Percentiles rank a stretch among this genome's conserved stretches.
Evolutionary conservation across 2,888 invertebrate species (phyloP).

Genomic region (Crossocerus cetratus): DNA sequence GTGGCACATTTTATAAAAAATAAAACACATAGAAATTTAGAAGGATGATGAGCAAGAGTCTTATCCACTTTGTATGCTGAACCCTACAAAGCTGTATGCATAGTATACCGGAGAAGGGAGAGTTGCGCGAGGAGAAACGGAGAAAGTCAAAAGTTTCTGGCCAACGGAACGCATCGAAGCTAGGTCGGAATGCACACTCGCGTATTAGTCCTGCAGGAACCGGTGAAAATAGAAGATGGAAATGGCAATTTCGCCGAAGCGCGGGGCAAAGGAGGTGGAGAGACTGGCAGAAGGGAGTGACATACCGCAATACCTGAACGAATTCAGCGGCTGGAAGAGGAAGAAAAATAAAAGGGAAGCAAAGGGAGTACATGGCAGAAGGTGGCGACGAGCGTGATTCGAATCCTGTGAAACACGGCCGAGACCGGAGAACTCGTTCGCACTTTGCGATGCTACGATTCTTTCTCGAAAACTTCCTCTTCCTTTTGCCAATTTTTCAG

Average conservation of each 20-base stretch:
- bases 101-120: no score
- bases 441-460: constrained; percentile 45
- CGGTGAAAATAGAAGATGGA: constrained; percentile 59
- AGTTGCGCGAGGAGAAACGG: not conserved
- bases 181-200: constrained; percentile 15
- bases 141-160: not conserved
- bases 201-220: not conserved
- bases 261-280: constrained; percentile 37
- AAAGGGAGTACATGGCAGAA: constrained; percentile 8
- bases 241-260: constrained; percentile 63
- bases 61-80: no score
- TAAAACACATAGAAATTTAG: no score
- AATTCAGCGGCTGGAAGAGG: constrained; percentile 30
- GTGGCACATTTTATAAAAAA: no score
- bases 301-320: constrained; percentile 53
- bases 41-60: no score
- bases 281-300: constrained; percentile 52
- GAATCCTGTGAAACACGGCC: constrained; percentile 54
- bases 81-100: no score
- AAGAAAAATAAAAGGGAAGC: constrained; percentile 24
- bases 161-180: not conserved
- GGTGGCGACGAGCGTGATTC: constrained; percentile 67
- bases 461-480: constrained; percentile 32
- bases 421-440: constrained; percentile 43
- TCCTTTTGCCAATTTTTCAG: not conserved